These are phyloP conservation scores for Eulemur albifrons DNA, from an alignment of 2,797 vertebrate genomes.

Conservation along the genomic window DNA sequence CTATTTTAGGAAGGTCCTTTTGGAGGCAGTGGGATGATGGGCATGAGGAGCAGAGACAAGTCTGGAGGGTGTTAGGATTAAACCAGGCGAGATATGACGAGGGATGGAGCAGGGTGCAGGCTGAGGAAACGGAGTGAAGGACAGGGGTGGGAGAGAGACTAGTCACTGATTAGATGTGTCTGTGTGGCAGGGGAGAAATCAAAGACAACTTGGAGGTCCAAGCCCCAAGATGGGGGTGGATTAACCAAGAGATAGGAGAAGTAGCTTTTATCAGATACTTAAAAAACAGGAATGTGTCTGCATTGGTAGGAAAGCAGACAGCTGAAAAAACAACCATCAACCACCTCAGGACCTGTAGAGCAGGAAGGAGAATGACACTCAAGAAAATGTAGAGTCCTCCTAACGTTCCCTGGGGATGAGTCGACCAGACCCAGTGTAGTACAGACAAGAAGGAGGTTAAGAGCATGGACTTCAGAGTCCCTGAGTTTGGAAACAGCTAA, in stretches of 20 bases:
- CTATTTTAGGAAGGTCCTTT: constrained; percentile 30
- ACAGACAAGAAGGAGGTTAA: not conserved
- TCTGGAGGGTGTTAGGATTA: not conserved
- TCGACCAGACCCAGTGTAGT: not conserved
- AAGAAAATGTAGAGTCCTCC: not conserved
- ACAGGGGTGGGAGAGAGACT: not conserved
- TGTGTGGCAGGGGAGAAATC: not conserved
- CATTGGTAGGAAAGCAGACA: not conserved
- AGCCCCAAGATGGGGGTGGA: not conserved
- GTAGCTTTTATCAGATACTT: constrained; percentile 13
- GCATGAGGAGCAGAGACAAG: not conserved
- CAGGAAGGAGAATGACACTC: not conserved
- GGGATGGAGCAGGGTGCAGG: not conserved
- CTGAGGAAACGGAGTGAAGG: not conserved
- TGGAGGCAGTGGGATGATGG: not conserved
- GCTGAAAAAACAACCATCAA: not conserved
- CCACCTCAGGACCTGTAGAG: not conserved
- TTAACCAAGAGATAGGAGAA: not conserved
- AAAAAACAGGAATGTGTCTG: not conserved
- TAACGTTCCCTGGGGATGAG: not conserved
- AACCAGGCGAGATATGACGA: not conserved
- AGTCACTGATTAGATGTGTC: not conserved
- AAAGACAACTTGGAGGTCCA: not conserved
- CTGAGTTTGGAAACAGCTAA: not conserved
- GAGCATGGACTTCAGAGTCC: not conserved